Evolutionary conservation across 2,797 vertebrate species (phyloP), one percentile per base, ranked within the genome.

Genomic region (Artibeus jamaicensis): DNA sequence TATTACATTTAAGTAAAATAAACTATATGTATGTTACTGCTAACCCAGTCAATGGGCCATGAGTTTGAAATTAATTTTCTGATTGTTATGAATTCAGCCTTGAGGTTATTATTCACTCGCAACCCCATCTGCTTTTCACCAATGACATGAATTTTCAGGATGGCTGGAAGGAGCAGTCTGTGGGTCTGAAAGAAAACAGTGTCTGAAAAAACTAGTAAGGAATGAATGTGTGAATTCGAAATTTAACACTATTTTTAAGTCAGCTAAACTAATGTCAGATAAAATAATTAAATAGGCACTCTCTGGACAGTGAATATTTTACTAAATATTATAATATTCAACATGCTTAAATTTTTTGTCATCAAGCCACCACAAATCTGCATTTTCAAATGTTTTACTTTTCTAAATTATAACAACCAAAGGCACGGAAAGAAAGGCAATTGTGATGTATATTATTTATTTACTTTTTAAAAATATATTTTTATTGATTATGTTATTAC

Each of bases 371-470:
- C 12, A 81, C 71, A 92, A 93, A 94, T 59, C 18, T 79, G 55
- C 34, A 65, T 88, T 91, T 90, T 88, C 19, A 78, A 88, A 48
- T 91, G 22, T 21, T 21, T 88, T 48, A 48, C 14, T 91, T 97
- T 19, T 91, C 44, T 71, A 85, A 86, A 22, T n/a, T 87, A 0
- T 16, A 85, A 73, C 42, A 81, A 18, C 26, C 4, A 77, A 85
- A 59, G 6, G 2, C 53, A 92, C 11, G 53, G 11, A 85, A 74
- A 46, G 73, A 12, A 73, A 88, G 10, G 9, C 6, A 42, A 46
- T 86, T 93, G 3, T 78, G 50, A 57, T 26, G 14, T 21, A 68
- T 81, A 22, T 57, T 79, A 71, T 19, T 71, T 77, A 32, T 79
- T 90, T 85, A 37, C 57, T 89, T 88, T 85, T 57, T 29, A 4